Base-by-base conservation (phyloP, 2,888 invertebrate species). In the Cistogaster globosa region DNA sequence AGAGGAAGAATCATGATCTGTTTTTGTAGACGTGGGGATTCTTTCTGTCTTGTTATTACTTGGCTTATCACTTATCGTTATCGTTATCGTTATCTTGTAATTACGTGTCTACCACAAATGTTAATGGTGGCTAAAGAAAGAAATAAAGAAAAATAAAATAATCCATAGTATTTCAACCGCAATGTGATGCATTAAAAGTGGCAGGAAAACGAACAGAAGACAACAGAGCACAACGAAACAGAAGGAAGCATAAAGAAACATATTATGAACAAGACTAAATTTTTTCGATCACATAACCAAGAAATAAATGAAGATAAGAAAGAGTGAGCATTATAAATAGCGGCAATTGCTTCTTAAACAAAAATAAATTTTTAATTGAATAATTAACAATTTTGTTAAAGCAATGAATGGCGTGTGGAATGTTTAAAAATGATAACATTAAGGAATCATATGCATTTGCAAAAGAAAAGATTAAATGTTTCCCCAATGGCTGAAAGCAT, bases 41-140 rank as follows among this genome's bases (percentile, higher is more conserved):
- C 57, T 63, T 63, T 65, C 7, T 48, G 62, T 8, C 45, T 62
- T 81, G 7, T 18, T 68, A 74, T 81, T 67, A 48, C 20, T 32
- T 58, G 69, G 71, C 81, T 88, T 87, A 87, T 87, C 87, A 87
- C 81, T 83, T 87, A 86, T 26, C 26, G 26, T 26, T 87, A 86
- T 26, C 26, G 26, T 26, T 87, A 86, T 85, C 86, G 86, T 86
- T 76, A 88, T 88, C 87, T 88, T 88, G 88, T 88, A 88, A 88
- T 87, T 86, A 87, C 86, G 86, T 84, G 86, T 88, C 84, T 86
- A 84, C 63, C 86, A 86, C 84, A 86, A 87, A 87, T 87, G 86
- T 87, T 86, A 87, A 86, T 84, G 85, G 76, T 79, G 82, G 79
- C 58, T 58, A 76, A 84, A 84, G n/a, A 42, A 32, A 32, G 20